A percentile compares a stretch with the other conserved stretches of the same genome.
phyloP scores from a whole-genome alignment of 1,140 invertebrate species.

The Ericerus pela region DNA sequence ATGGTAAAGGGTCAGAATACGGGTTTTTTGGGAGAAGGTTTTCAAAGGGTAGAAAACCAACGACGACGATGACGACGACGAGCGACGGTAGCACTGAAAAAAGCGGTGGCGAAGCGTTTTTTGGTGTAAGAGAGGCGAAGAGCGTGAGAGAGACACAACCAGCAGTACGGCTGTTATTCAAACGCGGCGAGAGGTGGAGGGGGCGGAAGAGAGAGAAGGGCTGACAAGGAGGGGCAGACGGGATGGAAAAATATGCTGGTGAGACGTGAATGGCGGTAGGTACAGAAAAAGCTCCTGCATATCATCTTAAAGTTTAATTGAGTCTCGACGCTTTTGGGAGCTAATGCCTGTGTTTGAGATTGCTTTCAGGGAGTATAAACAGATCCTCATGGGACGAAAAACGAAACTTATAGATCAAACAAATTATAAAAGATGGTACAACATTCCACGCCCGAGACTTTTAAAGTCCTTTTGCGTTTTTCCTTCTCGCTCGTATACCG shows the following conservation, averaged over 20 bases:
- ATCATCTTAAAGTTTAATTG: conserved; percentile 56
- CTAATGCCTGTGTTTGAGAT: conserved; percentile 6
- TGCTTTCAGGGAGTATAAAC: conserved; percentile 5
- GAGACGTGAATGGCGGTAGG: no score
- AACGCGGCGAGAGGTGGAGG: neutral
- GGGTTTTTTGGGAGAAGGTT: conserved; percentile 2
- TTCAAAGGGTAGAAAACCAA: no score
- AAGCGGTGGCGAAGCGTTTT: conserved; percentile 5
- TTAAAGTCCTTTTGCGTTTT: no score
- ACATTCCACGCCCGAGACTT: no score
- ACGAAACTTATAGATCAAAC: conserved; percentile 9
- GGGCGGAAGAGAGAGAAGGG: neutral
- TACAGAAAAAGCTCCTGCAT: conserved; percentile 34
- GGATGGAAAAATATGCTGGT: no score
- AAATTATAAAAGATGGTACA: conserved; percentile 12
- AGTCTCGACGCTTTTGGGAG: conserved; percentile 35
- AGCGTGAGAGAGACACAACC: no score
- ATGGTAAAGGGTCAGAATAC: conserved; percentile 6
- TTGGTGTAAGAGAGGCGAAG: neutral
- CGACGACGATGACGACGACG: no score
- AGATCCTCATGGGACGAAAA: neutral
- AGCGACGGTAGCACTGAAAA: no score
- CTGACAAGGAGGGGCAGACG: no score
- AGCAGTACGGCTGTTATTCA: no score
- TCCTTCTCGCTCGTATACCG: no score